Percentiles rank a stretch among this genome's conserved stretches.
Conservation (phyloP, 2,113 vertebrate species). For the Gracilinanus agilis region DNA sequence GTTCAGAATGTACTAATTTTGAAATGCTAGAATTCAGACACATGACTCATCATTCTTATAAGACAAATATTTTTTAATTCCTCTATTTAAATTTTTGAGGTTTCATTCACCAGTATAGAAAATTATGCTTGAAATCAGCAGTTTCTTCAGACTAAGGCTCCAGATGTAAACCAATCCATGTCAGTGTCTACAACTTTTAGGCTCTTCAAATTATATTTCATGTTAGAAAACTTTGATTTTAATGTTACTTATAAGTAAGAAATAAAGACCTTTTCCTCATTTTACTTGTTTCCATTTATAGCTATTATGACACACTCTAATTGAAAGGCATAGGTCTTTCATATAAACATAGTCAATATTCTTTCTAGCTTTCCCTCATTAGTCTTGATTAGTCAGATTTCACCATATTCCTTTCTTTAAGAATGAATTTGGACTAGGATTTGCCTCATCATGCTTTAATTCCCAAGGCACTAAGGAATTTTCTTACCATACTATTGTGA, state of each 20-base stretch:
- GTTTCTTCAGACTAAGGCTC: neutral
- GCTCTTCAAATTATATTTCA: neutral
- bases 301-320: neutral
- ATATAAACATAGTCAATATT: constrained; percentile 10
- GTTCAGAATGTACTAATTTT: neutral
- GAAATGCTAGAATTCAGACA: neutral
- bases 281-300: constrained; percentile 8
- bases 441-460: neutral
- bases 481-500: constrained; percentile 18
- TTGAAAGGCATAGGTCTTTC: neutral
- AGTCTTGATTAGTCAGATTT: neutral
- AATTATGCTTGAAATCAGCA: neutral
- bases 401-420: neutral
- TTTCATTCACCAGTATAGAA: neutral
- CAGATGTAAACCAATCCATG: too few relatives aligned
- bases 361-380: neutral
- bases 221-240: neutral
- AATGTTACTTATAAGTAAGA: constrained; percentile 7
- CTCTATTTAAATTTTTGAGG: neutral
- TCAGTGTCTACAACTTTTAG: neutral
- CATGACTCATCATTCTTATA: neutral
- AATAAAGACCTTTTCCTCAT: neutral
- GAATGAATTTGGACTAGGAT: constrained; percentile 1
- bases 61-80: neutral
- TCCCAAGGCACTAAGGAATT: neutral